These are phyloP conservation scores for Dendroctonus ponderosae DNA, from an alignment of 1,140 invertebrate species.

Conservation along the genomic window DNA sequence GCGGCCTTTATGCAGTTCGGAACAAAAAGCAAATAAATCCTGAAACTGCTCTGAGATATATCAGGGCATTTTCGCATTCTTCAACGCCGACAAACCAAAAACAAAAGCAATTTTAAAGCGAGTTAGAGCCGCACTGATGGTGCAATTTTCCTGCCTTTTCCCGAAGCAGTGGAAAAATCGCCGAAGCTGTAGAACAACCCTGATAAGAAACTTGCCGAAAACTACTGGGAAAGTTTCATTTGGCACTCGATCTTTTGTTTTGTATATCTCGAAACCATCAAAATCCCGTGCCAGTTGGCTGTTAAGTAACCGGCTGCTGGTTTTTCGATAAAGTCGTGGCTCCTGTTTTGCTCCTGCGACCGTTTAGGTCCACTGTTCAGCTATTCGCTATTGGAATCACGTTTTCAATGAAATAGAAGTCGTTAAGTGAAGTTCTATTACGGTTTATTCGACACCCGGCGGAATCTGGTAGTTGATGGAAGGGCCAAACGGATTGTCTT, in stretches of 20 bases:
- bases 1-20: background rate
- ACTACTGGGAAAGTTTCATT: too few relatives aligned
- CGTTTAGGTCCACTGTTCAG: slow-evolving; percentile 14
- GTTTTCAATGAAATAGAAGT: slow-evolving; percentile 50
- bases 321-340: background rate
- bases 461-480: slow-evolving; percentile 30
- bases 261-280: background rate
- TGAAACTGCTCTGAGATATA: slow-evolving; percentile 9
- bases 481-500: slow-evolving; percentile 19
- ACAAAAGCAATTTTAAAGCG: slow-evolving; percentile 9
- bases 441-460: slow-evolving; percentile 47
- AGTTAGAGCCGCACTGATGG: slow-evolving; percentile 2
- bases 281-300: background rate
- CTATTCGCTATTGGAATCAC: slow-evolving; percentile 39
- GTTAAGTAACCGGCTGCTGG: background rate
- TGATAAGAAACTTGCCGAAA: too few relatives aligned
- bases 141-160: too few relatives aligned
- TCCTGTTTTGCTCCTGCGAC: background rate
- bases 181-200: too few relatives aligned
- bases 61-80: slow-evolving; percentile 12
- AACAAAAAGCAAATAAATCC: slow-evolving; percentile 14
- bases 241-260: background rate
- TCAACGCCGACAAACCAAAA: slow-evolving; percentile 6
- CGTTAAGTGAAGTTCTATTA: slow-evolving; percentile 49
- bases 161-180: too few relatives aligned